Percentiles rank a stretch among this genome's conserved stretches.
Evolutionary conservation across 1,140 invertebrate species (phyloP).

Genomic region (Zophobas atratus): DNA sequence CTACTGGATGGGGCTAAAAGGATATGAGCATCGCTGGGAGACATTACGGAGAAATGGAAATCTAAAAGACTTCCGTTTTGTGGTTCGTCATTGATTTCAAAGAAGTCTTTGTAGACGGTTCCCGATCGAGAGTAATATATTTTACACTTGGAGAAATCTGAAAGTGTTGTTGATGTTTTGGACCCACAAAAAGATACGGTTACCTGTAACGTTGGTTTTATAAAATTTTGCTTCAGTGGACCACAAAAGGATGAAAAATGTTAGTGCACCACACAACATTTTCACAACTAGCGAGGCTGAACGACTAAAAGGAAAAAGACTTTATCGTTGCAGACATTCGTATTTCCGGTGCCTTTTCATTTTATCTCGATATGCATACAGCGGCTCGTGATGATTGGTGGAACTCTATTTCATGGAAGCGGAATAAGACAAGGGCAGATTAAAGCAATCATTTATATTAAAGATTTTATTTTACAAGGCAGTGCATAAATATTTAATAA

Average conservation of each 20-base stretch:
- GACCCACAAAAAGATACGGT: not conserved
- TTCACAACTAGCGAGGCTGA: constrained; percentile 1
- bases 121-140: constrained; percentile 69
- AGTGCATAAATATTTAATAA: constrained; percentile 52
- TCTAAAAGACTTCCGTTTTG: constrained; percentile 67
- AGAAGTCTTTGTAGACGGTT: constrained; percentile 70
- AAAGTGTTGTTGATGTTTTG: constrained; percentile 10
- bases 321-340: constrained; percentile 32
- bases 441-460: constrained; percentile 23
- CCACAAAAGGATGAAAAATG: constrained; percentile 1
- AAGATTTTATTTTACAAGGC: constrained; percentile 52
- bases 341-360: constrained; percentile 27
- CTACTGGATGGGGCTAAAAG: constrained; percentile 69
- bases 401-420: not conserved
- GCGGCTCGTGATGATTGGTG: constrained; percentile 1
- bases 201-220: constrained; percentile 52
- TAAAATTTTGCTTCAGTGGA: constrained; percentile 40
- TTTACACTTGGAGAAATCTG: constrained; percentile 67
- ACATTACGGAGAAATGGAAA: constrained; percentile 74
- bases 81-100: constrained; percentile 61
- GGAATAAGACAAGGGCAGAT: not conserved
- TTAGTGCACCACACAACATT: constrained; percentile 5
- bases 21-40: constrained; percentile 74
- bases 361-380: constrained; percentile 42
- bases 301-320: constrained; percentile 1